Conservation (phyloP, 92 coral and sea anemone species). For the Zoanthus gigantus region DNA sequence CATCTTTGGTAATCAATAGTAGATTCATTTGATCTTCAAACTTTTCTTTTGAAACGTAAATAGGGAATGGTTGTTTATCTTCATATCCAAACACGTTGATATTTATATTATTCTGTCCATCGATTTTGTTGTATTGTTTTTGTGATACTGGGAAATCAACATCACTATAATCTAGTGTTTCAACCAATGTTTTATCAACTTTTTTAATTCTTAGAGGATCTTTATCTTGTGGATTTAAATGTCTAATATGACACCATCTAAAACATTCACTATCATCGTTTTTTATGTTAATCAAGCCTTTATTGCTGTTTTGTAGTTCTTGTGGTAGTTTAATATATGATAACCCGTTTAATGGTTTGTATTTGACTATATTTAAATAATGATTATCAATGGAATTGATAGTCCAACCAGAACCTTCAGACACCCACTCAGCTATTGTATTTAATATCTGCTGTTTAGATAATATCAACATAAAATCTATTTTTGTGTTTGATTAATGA, state of each 20-base stretch:
- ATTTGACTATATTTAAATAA: background rate
- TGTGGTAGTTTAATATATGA: background rate
- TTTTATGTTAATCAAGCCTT: background rate
- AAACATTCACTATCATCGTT: too few relatives aligned
- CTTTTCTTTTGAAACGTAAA: slow-evolving; percentile 50
- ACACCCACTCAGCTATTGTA: background rate
- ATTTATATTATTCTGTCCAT: slow-evolving; percentile 41
- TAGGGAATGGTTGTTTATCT: slow-evolving; percentile 49
- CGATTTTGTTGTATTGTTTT: slow-evolving; percentile 15
- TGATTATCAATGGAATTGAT: background rate
- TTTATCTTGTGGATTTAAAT: background rate
- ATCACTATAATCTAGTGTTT: slow-evolving; percentile 3
- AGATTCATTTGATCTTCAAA: slow-evolving; percentile 30
- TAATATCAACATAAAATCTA: background rate
- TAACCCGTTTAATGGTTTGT: background rate
- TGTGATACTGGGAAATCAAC: slow-evolving; percentile 39
- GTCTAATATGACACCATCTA: background rate
- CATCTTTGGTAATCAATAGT: slow-evolving; percentile 17
- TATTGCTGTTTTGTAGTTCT: background rate
- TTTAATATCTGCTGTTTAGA: background rate
- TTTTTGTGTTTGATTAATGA: background rate
- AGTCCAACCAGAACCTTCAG: background rate
- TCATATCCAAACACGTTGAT: slow-evolving; percentile 64
- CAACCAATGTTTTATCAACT: background rate
- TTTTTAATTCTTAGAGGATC: background rate